Percentiles rank a stretch among this genome's conserved stretches.
phyloP scores from a whole-genome alignment of 2,888 invertebrate genomes.

The Ornithoptera priamus region DNA sequence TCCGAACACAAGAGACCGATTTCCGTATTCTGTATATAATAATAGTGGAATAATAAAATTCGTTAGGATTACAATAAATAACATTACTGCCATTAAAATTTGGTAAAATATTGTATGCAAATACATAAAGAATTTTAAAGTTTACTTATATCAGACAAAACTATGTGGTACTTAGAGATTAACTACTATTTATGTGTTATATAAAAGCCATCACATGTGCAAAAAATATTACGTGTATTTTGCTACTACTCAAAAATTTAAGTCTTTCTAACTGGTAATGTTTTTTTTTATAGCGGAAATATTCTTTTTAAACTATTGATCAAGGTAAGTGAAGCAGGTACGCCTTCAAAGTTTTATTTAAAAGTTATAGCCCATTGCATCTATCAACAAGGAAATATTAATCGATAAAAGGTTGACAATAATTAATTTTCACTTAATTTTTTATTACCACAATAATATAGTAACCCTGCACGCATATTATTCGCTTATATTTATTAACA shows the following conservation, averaged over 20 bases:
- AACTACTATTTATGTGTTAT: slow-evolving; percentile 24
- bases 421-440: background rate
- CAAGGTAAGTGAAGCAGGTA: slow-evolving; percentile 1
- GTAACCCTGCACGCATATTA: slow-evolving; percentile 25
- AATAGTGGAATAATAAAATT: background rate
- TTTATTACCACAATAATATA: slow-evolving; percentile 15
- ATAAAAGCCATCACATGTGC: slow-evolving; percentile 23
- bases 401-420: background rate
- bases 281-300: too few relatives aligned
- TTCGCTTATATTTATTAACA: slow-evolving; percentile 12
- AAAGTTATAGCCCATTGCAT: background rate
- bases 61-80: background rate
- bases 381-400: background rate
- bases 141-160: slow-evolving; percentile 16
- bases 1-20: slow-evolving; percentile 13
- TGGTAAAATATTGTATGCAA: slow-evolving; percentile 6
- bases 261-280: background rate
- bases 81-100: background rate
- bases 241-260: slow-evolving; percentile 28
- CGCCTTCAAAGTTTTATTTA: too few relatives aligned
- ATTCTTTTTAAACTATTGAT: background rate
- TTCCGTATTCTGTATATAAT: background rate
- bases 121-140: slow-evolving; percentile 15
- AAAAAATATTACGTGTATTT: slow-evolving; percentile 25
- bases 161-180: slow-evolving; percentile 12